A percentile compares a stretch with the other conserved stretches of the same genome.
phyloP scores from a whole-genome alignment of 2,888 invertebrate genomes.

The Selenia dentaria region DNA sequence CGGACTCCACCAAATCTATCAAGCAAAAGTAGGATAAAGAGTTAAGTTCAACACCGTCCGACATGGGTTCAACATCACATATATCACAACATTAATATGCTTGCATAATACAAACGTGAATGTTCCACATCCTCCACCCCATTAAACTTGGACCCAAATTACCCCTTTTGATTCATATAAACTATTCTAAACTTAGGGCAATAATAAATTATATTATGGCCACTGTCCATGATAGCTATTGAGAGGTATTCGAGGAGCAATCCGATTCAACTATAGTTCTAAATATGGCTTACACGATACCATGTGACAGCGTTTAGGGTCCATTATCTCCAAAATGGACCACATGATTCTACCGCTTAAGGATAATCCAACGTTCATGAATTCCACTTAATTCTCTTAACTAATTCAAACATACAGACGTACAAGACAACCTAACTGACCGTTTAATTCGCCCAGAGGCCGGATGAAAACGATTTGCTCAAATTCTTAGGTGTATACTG shows the following conservation, averaged over 20 bases:
- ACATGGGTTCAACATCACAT: too few relatives aligned
- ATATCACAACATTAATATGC: too few relatives aligned
- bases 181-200: too few relatives aligned
- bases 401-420: constrained; percentile 68
- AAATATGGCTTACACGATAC: constrained; percentile 25
- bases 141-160: too few relatives aligned
- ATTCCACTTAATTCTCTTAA: constrained; percentile 74
- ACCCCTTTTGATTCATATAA: too few relatives aligned
- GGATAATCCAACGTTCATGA: constrained; percentile 56
- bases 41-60: too few relatives aligned
- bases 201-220: background rate
- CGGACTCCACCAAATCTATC: constrained; percentile 92
- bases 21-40: background rate
- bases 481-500: constrained; percentile 74
- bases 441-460: constrained; percentile 75
- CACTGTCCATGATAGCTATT: constrained; percentile 11
- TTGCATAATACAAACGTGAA: too few relatives aligned
- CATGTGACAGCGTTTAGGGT: constrained; percentile 27
- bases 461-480: constrained; percentile 82
- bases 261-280: constrained; percentile 31
- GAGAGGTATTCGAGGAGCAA: constrained; percentile 36
- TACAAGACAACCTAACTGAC: constrained; percentile 58
- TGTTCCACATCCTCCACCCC: too few relatives aligned
- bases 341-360: constrained; percentile 35
- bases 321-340: constrained; percentile 23